phyloP scores from a whole-genome alignment of 2,888 invertebrate genomes.

The Polyommatus icarus region DNA sequence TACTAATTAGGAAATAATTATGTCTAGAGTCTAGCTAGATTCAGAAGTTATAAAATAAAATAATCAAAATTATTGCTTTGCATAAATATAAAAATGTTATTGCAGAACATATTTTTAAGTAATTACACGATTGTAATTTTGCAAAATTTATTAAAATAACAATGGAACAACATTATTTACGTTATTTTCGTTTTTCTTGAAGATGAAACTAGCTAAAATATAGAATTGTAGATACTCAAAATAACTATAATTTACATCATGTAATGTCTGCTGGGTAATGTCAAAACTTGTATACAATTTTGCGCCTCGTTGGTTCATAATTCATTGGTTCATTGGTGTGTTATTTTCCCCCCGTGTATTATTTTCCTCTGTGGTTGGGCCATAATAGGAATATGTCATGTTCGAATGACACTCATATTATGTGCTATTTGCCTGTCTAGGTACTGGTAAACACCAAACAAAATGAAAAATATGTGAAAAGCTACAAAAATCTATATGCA shows the following conservation, averaged over 20 bases:
- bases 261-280: too few species aligned
- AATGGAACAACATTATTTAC: neutral
- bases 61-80: neutral
- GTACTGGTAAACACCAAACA: too few species aligned
- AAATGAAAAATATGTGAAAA: neutral
- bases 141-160: neutral
- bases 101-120: constrained; percentile 4
- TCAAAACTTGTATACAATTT: too few species aligned
- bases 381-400: too few species aligned
- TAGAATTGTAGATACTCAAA: too few species aligned
- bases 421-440: too few species aligned
- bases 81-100: constrained; percentile 16
- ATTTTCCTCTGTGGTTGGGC: too few species aligned
- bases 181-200: neutral
- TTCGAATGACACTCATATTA: too few species aligned
- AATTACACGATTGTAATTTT: neutral
- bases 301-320: too few species aligned
- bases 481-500: neutral
- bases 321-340: too few species aligned
- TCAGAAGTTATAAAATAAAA: neutral
- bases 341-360: too few species aligned
- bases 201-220: neutral
- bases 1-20: neutral
- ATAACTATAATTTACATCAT: too few species aligned
- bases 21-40: neutral